A percentile compares a stretch with the other conserved stretches of the same genome.
Evolutionary conservation across 2,113 vertebrate genomes (phyloP).

Genomic region (Piliocolobus tephrosceles): DNA sequence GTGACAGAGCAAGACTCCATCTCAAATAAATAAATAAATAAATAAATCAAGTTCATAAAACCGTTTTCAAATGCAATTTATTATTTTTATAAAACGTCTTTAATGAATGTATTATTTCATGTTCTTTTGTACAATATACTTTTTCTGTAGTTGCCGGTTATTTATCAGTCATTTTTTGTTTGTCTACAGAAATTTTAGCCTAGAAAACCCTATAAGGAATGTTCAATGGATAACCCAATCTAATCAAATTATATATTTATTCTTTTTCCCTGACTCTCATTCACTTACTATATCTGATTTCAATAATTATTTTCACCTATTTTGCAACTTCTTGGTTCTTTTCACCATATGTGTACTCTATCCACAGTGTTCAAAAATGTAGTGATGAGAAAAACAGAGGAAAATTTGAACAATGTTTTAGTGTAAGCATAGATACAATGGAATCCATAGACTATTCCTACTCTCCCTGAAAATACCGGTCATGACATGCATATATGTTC

Average conservation of each 20-base stretch:
- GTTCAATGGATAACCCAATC: background rate
- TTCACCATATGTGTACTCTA: background rate
- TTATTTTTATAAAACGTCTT: background rate
- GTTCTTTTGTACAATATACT: background rate
- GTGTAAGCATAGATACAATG: fast-evolving
- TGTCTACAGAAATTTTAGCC: background rate
- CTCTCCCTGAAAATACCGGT: no score
- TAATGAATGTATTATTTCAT: background rate
- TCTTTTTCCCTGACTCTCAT: background rate
- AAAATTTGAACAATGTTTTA: background rate
- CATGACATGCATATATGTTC: background rate
- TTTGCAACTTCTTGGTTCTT: background rate
- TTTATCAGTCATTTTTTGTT: background rate
- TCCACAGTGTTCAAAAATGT: background rate
- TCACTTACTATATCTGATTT: background rate
- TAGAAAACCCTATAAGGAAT: background rate
- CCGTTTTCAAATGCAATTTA: background rate
- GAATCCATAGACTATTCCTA: background rate
- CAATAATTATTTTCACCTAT: background rate
- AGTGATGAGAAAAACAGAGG: background rate
- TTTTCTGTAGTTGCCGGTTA: background rate
- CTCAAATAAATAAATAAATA: background rate
- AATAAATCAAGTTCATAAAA: background rate
- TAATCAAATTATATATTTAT: background rate
- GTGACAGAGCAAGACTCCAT: no score